Conservation (phyloP, 2,113 vertebrate species). For the Arvicanthis niloticus region DNA sequence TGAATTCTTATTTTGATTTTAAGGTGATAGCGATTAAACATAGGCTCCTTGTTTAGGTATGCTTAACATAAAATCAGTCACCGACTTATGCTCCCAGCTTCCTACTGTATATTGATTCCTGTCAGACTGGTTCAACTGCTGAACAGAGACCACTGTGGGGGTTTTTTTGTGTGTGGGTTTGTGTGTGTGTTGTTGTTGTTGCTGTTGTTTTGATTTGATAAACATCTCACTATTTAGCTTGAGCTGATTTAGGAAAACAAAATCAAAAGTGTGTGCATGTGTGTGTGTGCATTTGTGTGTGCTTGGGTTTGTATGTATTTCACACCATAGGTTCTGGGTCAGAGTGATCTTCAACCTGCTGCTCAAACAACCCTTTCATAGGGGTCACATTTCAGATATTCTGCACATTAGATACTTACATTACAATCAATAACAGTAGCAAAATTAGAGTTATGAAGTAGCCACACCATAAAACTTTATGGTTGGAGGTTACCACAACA, state of each 20-base stretch:
- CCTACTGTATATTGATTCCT: background rate
- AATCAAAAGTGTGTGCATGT: background rate
- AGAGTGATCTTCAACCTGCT: background rate
- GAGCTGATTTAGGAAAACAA: background rate
- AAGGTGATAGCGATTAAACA: background rate
- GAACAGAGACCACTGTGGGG: background rate
- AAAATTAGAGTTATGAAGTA: background rate
- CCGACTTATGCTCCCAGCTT: too few relatives aligned
- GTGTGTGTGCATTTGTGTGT: background rate
- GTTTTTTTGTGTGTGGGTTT: too few relatives aligned
- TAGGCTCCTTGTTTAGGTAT: background rate
- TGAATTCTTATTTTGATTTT: constrained; percentile 8
- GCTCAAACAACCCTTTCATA: background rate
- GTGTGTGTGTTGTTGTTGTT: background rate
- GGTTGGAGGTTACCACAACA: background rate
- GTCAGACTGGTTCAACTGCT: background rate
- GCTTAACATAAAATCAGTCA: background rate
- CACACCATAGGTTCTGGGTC: background rate
- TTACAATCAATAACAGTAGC: background rate
- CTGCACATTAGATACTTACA: background rate
- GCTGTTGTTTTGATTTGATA: background rate
- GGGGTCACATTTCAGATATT: background rate
- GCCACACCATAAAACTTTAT: background rate
- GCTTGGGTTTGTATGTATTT: background rate
- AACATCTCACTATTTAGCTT: too few relatives aligned